Evolutionary conservation across 2,888 invertebrate species (phyloP).

Genomic region (Dastarcus helophoroides): DNA sequence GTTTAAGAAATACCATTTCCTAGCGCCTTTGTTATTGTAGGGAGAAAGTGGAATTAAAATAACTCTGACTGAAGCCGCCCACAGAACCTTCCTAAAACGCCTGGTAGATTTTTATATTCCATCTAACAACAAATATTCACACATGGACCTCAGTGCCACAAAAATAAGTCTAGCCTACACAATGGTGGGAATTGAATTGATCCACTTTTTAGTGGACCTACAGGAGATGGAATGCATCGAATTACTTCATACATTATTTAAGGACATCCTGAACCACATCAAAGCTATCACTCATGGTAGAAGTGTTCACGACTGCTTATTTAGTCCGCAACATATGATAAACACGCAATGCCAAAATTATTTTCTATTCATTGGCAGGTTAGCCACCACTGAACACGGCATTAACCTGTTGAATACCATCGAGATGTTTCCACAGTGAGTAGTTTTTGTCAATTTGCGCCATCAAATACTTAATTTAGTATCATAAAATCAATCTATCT

Average conservation of each 20-base stretch:
- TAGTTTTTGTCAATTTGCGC: too few species aligned
- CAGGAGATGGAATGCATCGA: slow-evolving; percentile 33
- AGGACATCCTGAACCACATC: slow-evolving; percentile 67
- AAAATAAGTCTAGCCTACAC: slow-evolving; percentile 51
- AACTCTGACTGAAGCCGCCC: slow-evolving; percentile 31
- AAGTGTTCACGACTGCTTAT: slow-evolving; percentile 75
- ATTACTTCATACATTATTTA: slow-evolving; percentile 65
- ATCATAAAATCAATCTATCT: too few species aligned
- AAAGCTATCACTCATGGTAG: slow-evolving; percentile 58
- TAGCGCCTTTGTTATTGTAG: slow-evolving; percentile 13
- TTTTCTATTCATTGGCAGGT: slow-evolving; percentile 83
- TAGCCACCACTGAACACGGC: slow-evolving; percentile 62
- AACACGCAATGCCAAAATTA: slow-evolving; percentile 90
- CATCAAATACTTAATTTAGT: too few species aligned
- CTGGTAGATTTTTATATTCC: slow-evolving; percentile 80
- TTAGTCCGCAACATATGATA: slow-evolving; percentile 78
- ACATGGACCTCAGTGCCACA: slow-evolving; percentile 53
- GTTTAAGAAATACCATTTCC: slow-evolving; percentile 17
- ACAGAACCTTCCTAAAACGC: slow-evolving; percentile 57
- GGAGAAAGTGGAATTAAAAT: slow-evolving; percentile 20
- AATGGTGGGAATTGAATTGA: slow-evolving; percentile 58
- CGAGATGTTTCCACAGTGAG: slow-evolving; percentile 63
- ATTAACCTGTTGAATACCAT: slow-evolving; percentile 60
- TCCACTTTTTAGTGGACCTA: slow-evolving; percentile 53
- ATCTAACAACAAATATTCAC: slow-evolving; percentile 76